phyloP scores from a whole-genome alignment of 1,140 invertebrate genomes.

The Temnothorax nylanderi region DNA sequence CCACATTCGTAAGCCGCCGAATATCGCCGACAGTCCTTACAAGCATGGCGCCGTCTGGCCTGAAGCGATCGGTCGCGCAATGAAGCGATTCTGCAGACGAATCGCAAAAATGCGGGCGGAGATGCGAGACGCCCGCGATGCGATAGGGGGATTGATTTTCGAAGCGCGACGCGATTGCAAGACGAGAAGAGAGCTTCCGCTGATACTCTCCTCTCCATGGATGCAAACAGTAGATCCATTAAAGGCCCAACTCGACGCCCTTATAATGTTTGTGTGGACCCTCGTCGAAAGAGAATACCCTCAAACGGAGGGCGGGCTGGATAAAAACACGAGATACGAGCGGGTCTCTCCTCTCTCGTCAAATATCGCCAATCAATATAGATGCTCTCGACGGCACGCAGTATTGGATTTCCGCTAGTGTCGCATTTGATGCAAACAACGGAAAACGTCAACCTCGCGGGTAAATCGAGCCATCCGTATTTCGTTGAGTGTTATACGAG shows the following conservation, averaged over 20 bases:
- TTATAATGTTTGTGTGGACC: constrained; percentile 66
- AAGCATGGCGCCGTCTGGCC: constrained; percentile 40
- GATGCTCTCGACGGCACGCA: not conserved
- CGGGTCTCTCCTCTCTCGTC: constrained; percentile 43
- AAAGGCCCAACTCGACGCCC: constrained; percentile 58
- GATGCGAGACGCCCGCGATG: not conserved
- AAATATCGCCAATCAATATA: constrained; percentile 54
- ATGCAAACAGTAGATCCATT: constrained; percentile 76
- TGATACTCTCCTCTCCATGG: constrained; percentile 58
- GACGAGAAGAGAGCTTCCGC: constrained; percentile 48
- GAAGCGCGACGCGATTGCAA: constrained; percentile 47
- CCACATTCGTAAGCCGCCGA: not conserved
- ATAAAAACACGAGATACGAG: constrained; percentile 56
- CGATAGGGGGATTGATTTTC: constrained; percentile 67
- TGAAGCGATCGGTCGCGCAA: constrained; percentile 15
- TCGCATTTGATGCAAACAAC: constrained; percentile 39
- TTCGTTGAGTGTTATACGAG: not conserved
- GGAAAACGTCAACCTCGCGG: not conserved
- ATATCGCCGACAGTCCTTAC: not conserved
- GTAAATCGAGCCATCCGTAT: not conserved
- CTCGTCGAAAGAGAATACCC: constrained; percentile 59
- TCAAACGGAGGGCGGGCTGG: constrained; percentile 4
- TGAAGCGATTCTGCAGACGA: constrained; percentile 36
- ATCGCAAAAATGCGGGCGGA: constrained; percentile 44
- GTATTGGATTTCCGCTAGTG: constrained; percentile 19